Conservation (phyloP, 2,113 vertebrate species). For the Centropus unirufus region DNA sequence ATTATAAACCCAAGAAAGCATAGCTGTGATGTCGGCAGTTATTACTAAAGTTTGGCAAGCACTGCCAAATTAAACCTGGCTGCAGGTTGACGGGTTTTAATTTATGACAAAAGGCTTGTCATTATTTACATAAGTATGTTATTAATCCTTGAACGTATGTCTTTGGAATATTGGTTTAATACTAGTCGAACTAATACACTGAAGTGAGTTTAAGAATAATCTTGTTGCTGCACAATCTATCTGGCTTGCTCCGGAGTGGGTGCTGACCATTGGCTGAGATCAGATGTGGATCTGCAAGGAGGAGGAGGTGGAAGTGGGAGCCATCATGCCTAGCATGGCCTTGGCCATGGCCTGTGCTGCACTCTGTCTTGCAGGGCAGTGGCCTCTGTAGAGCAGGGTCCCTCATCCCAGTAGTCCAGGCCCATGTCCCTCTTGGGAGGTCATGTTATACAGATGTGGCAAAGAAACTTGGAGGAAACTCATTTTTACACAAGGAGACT, state of each 20-base stretch:
- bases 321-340: rapidly evolving
- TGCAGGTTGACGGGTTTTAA: neutral
- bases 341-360: neutral
- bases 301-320: neutral
- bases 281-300: neutral
- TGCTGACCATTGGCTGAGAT: neutral
- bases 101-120: neutral
- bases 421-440: neutral
- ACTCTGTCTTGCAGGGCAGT: neutral
- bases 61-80: neutral
- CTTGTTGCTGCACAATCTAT: neutral
- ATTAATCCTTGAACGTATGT: neutral
- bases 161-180: neutral
- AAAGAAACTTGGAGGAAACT: neutral
- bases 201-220: neutral
- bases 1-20: neutral
- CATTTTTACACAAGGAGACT: neutral
- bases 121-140: neutral
- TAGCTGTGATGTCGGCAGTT: neutral
- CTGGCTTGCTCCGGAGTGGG: neutral
- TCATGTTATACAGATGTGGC: neutral
- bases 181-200: neutral
- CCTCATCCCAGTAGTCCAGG: neutral
- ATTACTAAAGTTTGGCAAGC: neutral
- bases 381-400: neutral